A percentile compares a stretch with the other conserved stretches of the same genome.
These are phyloP conservation scores for Holothuria scabra DNA, from an alignment of 53 echinoderm and acorn worm genomes.

Conservation along the genomic window DNA sequence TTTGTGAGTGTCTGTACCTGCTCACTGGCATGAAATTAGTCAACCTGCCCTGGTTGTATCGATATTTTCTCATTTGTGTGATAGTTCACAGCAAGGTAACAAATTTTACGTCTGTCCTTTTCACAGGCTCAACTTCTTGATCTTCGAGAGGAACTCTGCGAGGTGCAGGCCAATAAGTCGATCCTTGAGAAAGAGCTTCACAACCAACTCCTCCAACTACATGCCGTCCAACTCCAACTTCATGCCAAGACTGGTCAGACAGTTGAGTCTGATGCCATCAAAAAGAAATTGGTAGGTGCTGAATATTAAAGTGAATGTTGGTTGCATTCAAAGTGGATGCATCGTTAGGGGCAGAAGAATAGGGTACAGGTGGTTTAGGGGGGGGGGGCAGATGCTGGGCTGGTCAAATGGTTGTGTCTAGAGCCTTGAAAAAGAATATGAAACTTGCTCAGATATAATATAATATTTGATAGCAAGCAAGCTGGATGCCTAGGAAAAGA, in stretches of 20 bases:
- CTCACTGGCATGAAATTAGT: no score
- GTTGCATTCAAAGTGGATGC: background rate
- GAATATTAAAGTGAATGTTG: background rate
- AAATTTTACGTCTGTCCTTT: background rate
- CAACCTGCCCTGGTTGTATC: no score
- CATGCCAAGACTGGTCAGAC: constrained; percentile 96
- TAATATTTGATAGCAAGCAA: background rate
- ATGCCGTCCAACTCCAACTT: constrained; percentile 94
- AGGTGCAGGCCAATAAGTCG: constrained; percentile 79
- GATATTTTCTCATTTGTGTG: no score
- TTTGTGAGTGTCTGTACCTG: no score
- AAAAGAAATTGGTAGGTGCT: constrained; percentile 87
- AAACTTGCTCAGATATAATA: constrained; percentile 41
- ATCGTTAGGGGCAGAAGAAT: background rate
- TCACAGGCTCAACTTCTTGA: constrained; percentile 90
- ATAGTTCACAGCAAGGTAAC: no score
- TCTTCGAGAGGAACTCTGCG: constrained; percentile 90
- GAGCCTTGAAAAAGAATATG: constrained; percentile 94
- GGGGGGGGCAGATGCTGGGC: constrained; percentile 37
- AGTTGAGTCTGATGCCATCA: constrained; percentile 96
- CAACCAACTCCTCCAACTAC: constrained; percentile 92
- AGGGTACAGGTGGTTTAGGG: no score
- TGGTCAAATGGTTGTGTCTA: constrained; percentile 93
- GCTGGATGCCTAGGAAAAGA: background rate
- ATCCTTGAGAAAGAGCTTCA: constrained; percentile 96